phyloP scores from a whole-genome alignment of 2,113 vertebrate species.

The Cariama cristata region DNA sequence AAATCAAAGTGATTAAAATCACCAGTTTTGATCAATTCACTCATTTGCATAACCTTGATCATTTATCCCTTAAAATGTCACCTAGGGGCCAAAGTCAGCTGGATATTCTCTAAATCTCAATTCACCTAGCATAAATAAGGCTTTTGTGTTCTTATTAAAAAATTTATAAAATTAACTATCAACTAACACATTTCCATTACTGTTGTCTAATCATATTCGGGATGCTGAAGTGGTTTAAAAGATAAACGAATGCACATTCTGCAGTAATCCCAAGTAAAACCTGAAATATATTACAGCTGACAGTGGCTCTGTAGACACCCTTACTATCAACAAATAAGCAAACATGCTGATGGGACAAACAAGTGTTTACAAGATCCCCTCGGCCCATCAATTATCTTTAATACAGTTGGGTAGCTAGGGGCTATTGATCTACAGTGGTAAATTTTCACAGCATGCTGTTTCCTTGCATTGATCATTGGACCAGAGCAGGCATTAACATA shows the following conservation, averaged over 20 bases:
- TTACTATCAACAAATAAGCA: background rate
- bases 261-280: background rate
- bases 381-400: conserved; percentile 34
- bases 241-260: background rate
- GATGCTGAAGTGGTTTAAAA: background rate
- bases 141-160: background rate
- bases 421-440: conserved; percentile 18
- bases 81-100: conserved; percentile 10
- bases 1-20: conserved; percentile 68
- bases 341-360: conserved; percentile 53
- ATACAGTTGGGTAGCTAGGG: conserved; percentile 15
- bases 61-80: conserved; percentile 41
- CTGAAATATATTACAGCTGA: background rate
- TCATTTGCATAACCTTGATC: conserved; percentile 63
- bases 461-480: background rate
- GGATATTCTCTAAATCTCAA: background rate
- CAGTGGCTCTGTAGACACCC: background rate
- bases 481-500: background rate
- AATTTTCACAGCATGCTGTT: conserved; percentile 16
- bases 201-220: background rate
- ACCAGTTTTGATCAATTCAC: conserved; percentile 57
- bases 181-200: background rate
- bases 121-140: background rate
- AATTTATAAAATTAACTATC: background rate
- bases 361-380: conserved; percentile 34